Evolutionary conservation across 2,888 invertebrate species (phyloP).

Genomic region (Pachliopta kotzebuea): DNA sequence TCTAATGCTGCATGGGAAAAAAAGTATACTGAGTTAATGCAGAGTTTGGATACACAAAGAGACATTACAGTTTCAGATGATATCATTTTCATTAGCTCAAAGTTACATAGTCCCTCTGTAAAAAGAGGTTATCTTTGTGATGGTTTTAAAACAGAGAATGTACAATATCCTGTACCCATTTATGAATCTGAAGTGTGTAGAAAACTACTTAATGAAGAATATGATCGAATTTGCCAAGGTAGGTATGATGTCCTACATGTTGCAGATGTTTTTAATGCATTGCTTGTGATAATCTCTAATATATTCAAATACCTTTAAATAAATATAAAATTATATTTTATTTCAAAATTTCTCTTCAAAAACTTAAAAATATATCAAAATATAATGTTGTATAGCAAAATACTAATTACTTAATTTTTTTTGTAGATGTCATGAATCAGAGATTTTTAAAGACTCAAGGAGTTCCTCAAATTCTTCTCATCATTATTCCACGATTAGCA

Average conservation of each 20-base stretch:
- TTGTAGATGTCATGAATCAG: conserved; percentile 88
- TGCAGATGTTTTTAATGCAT: too few relatives aligned
- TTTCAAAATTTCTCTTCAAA: too few relatives aligned
- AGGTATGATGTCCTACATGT: conserved; percentile 24
- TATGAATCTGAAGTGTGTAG: conserved; percentile 94
- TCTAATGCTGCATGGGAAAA: conserved; percentile 94
- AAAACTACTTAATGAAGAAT: conserved; percentile 90
- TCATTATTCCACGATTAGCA: conserved; percentile 93
- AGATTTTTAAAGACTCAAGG: conserved; percentile 86
- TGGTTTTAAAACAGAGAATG: conserved; percentile 75
- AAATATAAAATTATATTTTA: too few relatives aligned
- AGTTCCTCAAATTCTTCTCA: conserved; percentile 93
- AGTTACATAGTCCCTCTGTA: conserved; percentile 80
- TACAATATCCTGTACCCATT: conserved; percentile 79
- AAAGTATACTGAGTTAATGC: conserved; percentile 87
- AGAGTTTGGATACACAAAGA: conserved; percentile 73
- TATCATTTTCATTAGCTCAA: conserved; percentile 80
- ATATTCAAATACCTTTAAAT: too few relatives aligned
- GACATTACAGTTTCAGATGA: conserved; percentile 75
- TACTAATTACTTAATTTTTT: conserved; percentile 13
- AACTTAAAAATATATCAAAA: neutral
- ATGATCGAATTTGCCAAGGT: conserved; percentile 87
- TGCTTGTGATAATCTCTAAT: too few relatives aligned
- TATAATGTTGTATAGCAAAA: neutral
- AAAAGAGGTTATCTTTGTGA: conserved; percentile 75